A percentile compares a stretch with the other conserved stretches of the same genome.
phyloP scores from a whole-genome alignment of 30 jellyfish, hydroid and myxozoan genomes.

The Sanderia malayensis region DNA sequence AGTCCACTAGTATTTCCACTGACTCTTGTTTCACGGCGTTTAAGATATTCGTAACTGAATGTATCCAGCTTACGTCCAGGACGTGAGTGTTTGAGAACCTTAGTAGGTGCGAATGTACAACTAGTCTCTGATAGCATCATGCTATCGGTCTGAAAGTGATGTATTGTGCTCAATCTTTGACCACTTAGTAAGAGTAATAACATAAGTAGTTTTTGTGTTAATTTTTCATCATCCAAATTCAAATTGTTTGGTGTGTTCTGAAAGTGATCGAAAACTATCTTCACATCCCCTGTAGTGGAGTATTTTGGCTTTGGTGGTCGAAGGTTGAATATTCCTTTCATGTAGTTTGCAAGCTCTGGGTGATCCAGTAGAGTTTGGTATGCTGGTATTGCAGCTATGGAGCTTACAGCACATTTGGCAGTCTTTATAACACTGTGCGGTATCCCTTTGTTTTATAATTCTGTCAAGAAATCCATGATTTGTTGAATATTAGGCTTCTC shows the following conservation, averaged over 20 bases:
- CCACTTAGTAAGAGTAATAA: not conserved
- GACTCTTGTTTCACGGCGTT: not conserved
- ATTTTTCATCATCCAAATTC: not conserved
- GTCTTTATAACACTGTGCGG: not conserved
- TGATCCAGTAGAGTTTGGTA: conserved; percentile 7
- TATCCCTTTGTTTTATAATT: not conserved
- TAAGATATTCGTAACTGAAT: not conserved
- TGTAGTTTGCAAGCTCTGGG: conserved; percentile 1
- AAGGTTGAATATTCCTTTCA: not conserved
- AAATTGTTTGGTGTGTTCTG: not conserved
- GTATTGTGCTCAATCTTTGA: not conserved
- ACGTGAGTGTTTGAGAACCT: not conserved
- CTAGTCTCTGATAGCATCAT: not conserved
- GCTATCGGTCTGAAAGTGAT: not conserved
- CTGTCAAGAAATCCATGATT: not conserved
- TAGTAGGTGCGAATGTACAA: not conserved
- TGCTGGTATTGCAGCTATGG: conserved; percentile 11
- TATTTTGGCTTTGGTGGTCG: not conserved
- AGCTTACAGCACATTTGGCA: not conserved
- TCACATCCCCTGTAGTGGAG: not conserved
- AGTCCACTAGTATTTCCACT: not conserved
- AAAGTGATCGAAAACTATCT: not conserved
- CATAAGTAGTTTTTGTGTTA: not conserved
- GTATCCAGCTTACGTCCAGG: not conserved
- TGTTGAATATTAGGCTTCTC: not conserved